phyloP scores from a whole-genome alignment of 2,797 vertebrate species.

The Poecilia velifera region DNA sequence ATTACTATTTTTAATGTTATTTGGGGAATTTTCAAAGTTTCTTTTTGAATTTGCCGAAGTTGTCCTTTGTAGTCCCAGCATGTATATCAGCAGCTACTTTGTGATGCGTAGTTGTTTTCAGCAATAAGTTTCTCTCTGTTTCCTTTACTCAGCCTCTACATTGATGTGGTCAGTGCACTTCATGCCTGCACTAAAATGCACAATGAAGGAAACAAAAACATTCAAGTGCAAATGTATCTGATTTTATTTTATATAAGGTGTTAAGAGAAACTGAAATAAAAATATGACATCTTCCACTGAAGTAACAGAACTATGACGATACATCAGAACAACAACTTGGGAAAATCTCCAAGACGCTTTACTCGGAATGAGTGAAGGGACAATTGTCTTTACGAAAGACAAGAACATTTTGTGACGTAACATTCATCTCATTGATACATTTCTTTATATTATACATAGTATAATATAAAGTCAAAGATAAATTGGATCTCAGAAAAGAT shows the following conservation, averaged over 20 bases:
- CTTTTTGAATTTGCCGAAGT: not conserved
- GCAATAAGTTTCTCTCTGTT: not conserved
- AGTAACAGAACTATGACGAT: constrained; percentile 4
- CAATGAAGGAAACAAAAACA: not conserved
- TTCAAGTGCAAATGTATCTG: not conserved
- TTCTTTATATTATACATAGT: not conserved
- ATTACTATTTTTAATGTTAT: not conserved
- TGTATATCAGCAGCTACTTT: not conserved
- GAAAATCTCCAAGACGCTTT: not conserved
- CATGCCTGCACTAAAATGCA: not conserved
- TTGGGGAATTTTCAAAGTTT: not conserved
- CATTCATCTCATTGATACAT: not conserved
- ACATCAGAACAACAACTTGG: constrained; percentile 12
- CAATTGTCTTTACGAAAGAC: constrained; percentile 21
- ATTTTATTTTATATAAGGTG: not conserved
- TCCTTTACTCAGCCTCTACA: not conserved
- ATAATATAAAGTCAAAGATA: not conserved
- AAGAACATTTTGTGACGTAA: not conserved
- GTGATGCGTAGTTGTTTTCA: not conserved
- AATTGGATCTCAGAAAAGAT: not conserved
- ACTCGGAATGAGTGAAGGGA: constrained; percentile 9
- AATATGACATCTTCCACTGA: not conserved
- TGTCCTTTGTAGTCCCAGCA: not conserved
- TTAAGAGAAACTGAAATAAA: not conserved
- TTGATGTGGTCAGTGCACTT: not conserved